These are phyloP conservation scores for Scytalopus superciliaris DNA, from an alignment of 2,113 vertebrate species.

Conservation along the genomic window DNA sequence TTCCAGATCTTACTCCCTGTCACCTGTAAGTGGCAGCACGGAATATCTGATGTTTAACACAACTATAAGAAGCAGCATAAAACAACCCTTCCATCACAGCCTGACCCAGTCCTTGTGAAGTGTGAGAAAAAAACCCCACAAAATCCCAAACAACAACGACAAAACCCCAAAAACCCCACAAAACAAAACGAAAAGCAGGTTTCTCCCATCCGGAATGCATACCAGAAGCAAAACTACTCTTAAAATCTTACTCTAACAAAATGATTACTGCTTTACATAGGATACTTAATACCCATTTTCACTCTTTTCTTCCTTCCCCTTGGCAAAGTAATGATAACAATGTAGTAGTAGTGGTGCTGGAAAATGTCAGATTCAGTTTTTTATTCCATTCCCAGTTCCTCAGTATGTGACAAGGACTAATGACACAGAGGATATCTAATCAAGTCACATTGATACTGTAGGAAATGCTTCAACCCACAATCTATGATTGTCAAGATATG, in stretches of 20 bases:
- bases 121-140: background rate
- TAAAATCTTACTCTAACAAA: background rate
- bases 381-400: background rate
- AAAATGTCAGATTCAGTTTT: background rate
- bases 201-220: background rate
- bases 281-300: background rate
- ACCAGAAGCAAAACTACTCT: background rate
- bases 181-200: background rate
- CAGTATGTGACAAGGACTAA: background rate
- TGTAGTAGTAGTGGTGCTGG: background rate
- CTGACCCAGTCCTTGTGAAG: background rate
- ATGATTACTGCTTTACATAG: background rate
- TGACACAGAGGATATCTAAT: background rate
- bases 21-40: slow-evolving; percentile 68
- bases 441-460: background rate
- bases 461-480: background rate
- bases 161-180: background rate
- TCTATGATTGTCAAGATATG: background rate
- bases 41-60: background rate
- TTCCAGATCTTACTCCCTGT: slow-evolving; percentile 83
- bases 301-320: background rate
- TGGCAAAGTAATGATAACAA: background rate
- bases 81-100: background rate
- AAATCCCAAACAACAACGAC: background rate
- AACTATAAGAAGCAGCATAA: background rate